Evolutionary conservation across 2,888 invertebrate species (phyloP), one percentile per base, ranked within the genome.

Genomic region (Caenorhabditis japonica): DNA sequence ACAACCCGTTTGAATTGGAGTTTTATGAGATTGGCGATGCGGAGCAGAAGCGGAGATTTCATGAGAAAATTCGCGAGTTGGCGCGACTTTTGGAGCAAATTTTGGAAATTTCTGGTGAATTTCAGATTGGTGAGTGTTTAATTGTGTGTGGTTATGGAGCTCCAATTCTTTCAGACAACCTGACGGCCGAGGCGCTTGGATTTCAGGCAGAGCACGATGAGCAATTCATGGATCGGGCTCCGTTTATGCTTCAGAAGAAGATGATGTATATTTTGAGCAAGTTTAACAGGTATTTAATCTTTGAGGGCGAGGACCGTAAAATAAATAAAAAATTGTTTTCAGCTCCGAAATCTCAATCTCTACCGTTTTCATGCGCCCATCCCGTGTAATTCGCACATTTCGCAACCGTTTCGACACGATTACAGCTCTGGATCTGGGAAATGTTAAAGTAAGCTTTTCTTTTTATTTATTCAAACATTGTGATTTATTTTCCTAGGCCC

Each of bases 161-260:
- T n/a, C n/a, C n/a, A n/a, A n/a, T n/a, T n/a, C n/a, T n/a, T 53
- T 21, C 59, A 73, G 75, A 55, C n/a, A 71, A 77, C 36, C 39
- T 77, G 25, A 56, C 41, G 1, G 52, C 62, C 3, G n/a, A 38
- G 1, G 34, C 74, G 1, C 12, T 77, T 3, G 74, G 74, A 23
- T 68, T 60, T 34, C 58, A 60, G 27, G 55, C 44, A 8, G 52
- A 43, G 17, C 0, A 7, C 23, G 59, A 58, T 30, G 77, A 77
- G 13, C n/a, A 13, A 3, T 44, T 36, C 25, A 41, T 75, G 21
- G 46, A 53, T 2, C n/a, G 77, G 10, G 72, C 69, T 53, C 72
- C 75, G 7, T 70, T 64, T 23, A 58, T 77, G 51, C 51, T 77
- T 4, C 77, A 77, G 47, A 77, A 77, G 39, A 69, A 68, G 23